Conservation (phyloP, 2,797 vertebrate genomes). For the Coracias cyanogaster region DNA sequence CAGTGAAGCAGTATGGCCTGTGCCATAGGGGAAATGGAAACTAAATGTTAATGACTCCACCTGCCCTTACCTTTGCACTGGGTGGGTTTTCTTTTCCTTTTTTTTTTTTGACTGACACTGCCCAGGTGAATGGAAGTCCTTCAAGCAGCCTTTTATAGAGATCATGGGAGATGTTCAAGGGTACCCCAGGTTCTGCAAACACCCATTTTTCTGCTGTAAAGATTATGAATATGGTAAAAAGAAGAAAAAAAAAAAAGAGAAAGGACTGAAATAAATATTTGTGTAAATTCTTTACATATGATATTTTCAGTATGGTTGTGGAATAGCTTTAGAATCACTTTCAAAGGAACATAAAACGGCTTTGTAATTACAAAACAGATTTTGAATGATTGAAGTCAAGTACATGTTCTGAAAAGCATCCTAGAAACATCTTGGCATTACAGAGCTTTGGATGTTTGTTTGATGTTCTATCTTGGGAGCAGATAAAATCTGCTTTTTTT, state of each 20-base stretch:
- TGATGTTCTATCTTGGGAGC: slow-evolving; percentile 46
- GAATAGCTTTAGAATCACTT: slow-evolving; percentile 38
- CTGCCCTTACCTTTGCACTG: not conserved
- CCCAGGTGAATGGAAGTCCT: not conserved
- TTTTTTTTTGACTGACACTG: not conserved
- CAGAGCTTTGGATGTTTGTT: slow-evolving; percentile 18
- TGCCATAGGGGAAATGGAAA: not conserved
- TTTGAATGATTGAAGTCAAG: slow-evolving; percentile 33
- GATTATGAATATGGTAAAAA: not conserved
- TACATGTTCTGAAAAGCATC: slow-evolving; percentile 14
- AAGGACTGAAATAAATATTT: not conserved
- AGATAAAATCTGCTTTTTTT: slow-evolving; percentile 14
- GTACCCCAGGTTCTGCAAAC: not conserved
- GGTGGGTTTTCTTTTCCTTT: not conserved
- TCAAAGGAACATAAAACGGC: slow-evolving; percentile 42
- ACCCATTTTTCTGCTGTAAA: not conserved
- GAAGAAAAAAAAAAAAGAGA: not conserved
- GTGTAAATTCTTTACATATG: not conserved
- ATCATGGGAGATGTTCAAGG: not conserved
- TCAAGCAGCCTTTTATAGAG: not conserved
- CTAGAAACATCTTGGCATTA: not conserved
- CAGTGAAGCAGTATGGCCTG: not conserved
- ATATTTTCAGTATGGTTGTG: not conserved
- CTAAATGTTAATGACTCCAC: not conserved
- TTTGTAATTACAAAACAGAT: slow-evolving; percentile 54